phyloP scores from a whole-genome alignment of 2,113 vertebrate genomes.

The Pheucticus melanocephalus region DNA sequence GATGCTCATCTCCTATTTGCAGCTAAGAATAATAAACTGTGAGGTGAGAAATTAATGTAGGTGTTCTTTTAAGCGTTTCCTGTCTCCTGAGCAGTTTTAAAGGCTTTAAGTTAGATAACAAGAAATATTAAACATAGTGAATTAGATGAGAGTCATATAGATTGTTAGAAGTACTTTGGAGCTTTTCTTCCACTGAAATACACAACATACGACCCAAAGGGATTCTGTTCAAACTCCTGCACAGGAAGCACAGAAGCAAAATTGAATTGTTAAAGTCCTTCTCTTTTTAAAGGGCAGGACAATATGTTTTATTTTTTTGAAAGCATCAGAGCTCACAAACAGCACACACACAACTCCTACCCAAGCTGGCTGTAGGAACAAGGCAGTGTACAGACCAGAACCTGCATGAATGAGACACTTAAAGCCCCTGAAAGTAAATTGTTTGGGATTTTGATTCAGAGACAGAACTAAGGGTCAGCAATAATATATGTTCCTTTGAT shows the following conservation, averaged over 20 bases:
- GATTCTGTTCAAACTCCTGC: not conserved
- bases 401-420: not conserved
- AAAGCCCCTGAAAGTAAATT: not conserved
- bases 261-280: not conserved
- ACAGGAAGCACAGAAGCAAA: not conserved
- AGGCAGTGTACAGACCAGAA: not conserved
- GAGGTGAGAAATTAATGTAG: not conserved
- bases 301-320: not conserved
- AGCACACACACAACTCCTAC: not conserved
- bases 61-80: not conserved
- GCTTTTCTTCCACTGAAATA: not conserved
- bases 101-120: not conserved
- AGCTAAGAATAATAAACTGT: not conserved
- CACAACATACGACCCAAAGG: rapidly evolving
- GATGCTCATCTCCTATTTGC: not conserved
- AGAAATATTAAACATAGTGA: not conserved
- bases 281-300: not conserved
- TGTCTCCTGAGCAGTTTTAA: not conserved
- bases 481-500: not conserved
- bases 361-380: not conserved
- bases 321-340: not conserved
- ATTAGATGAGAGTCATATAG: not conserved
- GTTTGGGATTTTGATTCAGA: not conserved
- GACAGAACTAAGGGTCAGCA: not conserved
- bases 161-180: not conserved